A percentile compares a stretch with the other conserved stretches of the same genome.
These are phyloP conservation scores for Jordanella pulchra DNA, from an alignment of 2,797 vertebrate species.

Conservation along the genomic window DNA sequence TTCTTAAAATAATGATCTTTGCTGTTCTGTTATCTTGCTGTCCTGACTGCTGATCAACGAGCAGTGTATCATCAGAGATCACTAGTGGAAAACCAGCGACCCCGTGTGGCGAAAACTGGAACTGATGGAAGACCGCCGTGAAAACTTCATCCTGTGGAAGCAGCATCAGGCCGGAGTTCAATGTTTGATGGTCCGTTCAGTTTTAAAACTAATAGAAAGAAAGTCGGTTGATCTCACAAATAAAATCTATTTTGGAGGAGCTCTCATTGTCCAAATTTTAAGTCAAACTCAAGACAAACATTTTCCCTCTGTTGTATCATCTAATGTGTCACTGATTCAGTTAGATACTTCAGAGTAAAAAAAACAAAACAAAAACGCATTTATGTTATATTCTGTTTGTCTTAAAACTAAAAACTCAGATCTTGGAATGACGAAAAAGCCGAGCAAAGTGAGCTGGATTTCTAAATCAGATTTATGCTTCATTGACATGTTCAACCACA, in stretches of 20 bases:
- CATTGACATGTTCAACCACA: no score
- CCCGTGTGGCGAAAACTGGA: background rate
- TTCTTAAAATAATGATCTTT: constrained; percentile 3
- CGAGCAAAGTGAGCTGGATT: background rate
- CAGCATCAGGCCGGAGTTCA: background rate
- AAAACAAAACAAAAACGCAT: no score
- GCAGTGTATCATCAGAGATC: constrained; percentile 48
- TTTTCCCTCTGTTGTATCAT: no score
- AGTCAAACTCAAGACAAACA: background rate
- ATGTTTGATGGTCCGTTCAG: background rate
- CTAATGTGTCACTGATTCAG: no score
- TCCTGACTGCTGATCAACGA: constrained; percentile 48
- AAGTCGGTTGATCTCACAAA: background rate
- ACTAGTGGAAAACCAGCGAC: constrained; percentile 30
- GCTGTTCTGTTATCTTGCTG: constrained; percentile 57
- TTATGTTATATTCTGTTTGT: background rate
- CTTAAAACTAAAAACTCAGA: background rate
- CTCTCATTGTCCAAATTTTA: background rate
- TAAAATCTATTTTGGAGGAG: background rate
- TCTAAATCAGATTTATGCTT: no score
- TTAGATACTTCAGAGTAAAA: no score
- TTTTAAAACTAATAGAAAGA: background rate
- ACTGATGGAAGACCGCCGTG: no score
- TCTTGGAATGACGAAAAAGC: background rate
- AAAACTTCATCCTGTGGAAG: no score